phyloP scores from a whole-genome alignment of 2,113 vertebrate species.

The Seriola rivoliana region DNA sequence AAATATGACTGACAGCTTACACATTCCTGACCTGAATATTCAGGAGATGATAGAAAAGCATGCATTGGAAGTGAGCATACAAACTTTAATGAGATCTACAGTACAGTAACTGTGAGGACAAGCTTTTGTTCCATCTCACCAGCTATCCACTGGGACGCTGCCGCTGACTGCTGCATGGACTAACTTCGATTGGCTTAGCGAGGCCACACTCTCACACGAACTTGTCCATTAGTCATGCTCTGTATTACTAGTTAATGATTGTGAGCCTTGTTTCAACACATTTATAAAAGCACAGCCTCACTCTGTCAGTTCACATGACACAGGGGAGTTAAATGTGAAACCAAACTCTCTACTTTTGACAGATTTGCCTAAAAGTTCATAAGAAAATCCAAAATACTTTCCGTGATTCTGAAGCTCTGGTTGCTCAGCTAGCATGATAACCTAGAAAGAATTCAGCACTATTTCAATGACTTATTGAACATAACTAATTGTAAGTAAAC shows the following conservation, averaged over 20 bases:
- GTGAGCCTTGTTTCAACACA: conserved; percentile 19
- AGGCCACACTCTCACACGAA: conserved; percentile 33
- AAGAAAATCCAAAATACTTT: conserved; percentile 4
- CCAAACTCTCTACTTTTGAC: conserved; percentile 6
- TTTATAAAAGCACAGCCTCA: conserved; percentile 18
- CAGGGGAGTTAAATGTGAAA: conserved; percentile 7
- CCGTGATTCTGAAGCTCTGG: neutral
- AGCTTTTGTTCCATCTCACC: conserved; percentile 1
- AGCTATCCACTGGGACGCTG: conserved; percentile 2
- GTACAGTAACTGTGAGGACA: neutral
- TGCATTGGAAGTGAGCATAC: conserved; percentile 4
- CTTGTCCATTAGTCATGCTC: conserved; percentile 49
- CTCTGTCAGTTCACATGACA: conserved; percentile 1
- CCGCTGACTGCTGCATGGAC: neutral
- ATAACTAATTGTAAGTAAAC: neutral
- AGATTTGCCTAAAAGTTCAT: neutral
- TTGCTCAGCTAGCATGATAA: neutral
- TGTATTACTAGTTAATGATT: conserved; percentile 53
- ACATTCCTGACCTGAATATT: conserved; percentile 3
- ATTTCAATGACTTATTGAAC: neutral
- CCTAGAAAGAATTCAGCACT: neutral
- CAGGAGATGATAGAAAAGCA: neutral
- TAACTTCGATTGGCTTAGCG: neutral
- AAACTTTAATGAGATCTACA: conserved; percentile 2
- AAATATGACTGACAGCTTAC: neutral